These are phyloP conservation scores for Brachionus sp. DNA, from an alignment of 1,140 invertebrate genomes.

Conservation along the genomic window DNA sequence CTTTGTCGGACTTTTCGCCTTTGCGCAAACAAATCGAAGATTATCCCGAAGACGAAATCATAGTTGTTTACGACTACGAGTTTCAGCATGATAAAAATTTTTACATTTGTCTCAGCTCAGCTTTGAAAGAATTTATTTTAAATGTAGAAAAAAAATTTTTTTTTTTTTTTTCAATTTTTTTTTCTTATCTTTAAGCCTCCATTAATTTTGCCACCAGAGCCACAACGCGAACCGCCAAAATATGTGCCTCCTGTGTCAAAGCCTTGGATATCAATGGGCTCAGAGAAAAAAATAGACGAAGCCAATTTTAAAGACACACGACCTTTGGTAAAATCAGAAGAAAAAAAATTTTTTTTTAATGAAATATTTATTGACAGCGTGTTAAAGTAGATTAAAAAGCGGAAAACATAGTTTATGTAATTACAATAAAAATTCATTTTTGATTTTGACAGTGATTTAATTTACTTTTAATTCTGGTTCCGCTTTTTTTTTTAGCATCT, in stretches of 20 bases:
- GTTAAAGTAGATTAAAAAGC: too few relatives aligned
- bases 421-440: too few relatives aligned
- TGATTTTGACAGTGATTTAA: too few relatives aligned
- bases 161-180: neutral
- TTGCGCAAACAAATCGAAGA: constrained; percentile 55
- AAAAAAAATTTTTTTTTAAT: neutral
- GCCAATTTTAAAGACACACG: constrained; percentile 52
- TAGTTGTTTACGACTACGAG: constrained; percentile 57
- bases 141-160: neutral
- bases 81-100: constrained; percentile 59
- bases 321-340: constrained; percentile 50
- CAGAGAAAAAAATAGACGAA: constrained; percentile 57
- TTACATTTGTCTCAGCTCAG: constrained; percentile 50
- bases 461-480: too few relatives aligned
- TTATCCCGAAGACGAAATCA: constrained; percentile 57
- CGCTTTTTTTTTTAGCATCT: neutral
- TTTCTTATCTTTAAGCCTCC: constrained; percentile 45
- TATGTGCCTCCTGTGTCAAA: constrained; percentile 58
- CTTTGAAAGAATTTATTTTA: constrained; percentile 49
- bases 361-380: too few relatives aligned
- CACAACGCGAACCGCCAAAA: constrained; percentile 53
- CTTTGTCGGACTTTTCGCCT: constrained; percentile 56
- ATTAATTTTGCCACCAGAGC: constrained; percentile 47
- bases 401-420: too few relatives aligned
- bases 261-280: constrained; percentile 56